These are phyloP conservation scores for Morelia viridis DNA, from an alignment of 2,797 vertebrate genomes.

Conservation along the genomic window DNA sequence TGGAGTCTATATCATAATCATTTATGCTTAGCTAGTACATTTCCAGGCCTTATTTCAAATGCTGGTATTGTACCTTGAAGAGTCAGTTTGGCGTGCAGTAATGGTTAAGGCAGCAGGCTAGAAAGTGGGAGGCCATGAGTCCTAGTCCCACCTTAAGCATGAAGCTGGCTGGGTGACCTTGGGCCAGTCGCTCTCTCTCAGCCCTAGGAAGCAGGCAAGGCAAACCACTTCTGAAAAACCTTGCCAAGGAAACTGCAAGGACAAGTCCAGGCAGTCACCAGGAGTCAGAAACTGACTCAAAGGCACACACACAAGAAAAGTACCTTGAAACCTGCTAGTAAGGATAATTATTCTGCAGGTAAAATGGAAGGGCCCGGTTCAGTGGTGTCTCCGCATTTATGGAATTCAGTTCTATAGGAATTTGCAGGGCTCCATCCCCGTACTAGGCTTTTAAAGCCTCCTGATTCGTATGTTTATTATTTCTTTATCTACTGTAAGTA, in stretches of 20 bases:
- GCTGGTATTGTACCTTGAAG: background rate
- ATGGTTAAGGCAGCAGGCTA: background rate
- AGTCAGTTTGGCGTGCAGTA: background rate
- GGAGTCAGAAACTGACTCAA: background rate
- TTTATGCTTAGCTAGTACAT: background rate
- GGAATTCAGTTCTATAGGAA: background rate
- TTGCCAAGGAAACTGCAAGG: background rate
- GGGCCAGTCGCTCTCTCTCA: background rate
- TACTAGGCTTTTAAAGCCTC: background rate
- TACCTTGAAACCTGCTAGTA: background rate
- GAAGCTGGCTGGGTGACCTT: background rate
- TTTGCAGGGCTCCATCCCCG: background rate
- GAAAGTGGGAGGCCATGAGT: background rate
- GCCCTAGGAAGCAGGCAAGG: background rate
- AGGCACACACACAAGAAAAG: background rate
- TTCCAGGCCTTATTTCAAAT: background rate
- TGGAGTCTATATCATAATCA: background rate
- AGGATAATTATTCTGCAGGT: background rate
- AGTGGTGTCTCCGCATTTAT: background rate
- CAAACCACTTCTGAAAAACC: background rate
- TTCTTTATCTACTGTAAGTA: background rate
- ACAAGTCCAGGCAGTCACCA: background rate
- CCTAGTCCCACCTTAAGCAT: background rate
- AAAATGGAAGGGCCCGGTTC: background rate
- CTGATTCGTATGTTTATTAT: background rate